Evolutionary conservation across 2,113 vertebrate species (phyloP).

Genomic region (Salvator merianae): DNA sequence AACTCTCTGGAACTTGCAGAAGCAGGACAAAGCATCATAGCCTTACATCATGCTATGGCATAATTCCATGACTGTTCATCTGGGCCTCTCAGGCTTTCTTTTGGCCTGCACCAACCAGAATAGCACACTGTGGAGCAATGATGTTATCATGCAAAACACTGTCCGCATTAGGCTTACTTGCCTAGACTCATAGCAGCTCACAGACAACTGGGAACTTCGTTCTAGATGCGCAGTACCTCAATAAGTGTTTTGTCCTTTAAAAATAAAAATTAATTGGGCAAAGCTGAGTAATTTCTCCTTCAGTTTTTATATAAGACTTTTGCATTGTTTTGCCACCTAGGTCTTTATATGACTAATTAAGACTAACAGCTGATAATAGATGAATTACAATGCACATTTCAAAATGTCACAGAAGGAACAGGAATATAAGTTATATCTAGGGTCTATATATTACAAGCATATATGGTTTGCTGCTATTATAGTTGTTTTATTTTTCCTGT

Average conservation of each 20-base stretch:
- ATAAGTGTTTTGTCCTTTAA: background rate
- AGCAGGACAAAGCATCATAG: too few relatives aligned
- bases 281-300: background rate
- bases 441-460: too few relatives aligned
- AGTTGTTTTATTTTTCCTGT: too few relatives aligned
- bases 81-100: too few relatives aligned
- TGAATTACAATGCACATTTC: background rate
- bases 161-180: background rate
- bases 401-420: background rate
- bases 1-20: too few relatives aligned
- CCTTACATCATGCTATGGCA: too few relatives aligned
- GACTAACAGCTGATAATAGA: background rate
- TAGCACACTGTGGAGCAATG: too few relatives aligned
- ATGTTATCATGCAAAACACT: too few relatives aligned
- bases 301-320: background rate
- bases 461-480: too few relatives aligned
- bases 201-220: background rate
- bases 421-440: too few relatives aligned
- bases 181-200: background rate
- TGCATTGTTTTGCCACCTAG: background rate
- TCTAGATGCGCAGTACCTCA: background rate
- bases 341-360: background rate
- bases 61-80: too few relatives aligned
- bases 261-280: background rate
- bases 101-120: too few relatives aligned